phyloP scores from a whole-genome alignment of 2,113 vertebrate genomes.

The Gallinago media region DNA sequence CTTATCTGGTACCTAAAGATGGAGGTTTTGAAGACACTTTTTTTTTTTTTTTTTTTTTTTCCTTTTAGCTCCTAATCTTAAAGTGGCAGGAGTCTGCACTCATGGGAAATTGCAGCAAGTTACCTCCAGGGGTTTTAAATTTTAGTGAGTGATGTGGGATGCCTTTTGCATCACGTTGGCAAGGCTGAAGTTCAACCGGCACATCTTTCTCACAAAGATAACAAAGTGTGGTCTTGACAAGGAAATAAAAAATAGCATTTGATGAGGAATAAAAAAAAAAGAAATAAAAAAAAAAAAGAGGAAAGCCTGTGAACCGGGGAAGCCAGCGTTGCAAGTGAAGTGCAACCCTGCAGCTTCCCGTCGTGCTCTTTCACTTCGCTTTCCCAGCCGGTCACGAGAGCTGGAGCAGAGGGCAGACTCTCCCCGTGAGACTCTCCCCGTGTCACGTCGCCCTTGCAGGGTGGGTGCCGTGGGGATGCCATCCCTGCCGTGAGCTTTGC shows the following conservation, averaged over 20 bases:
- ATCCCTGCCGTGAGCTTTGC: fast-evolving
- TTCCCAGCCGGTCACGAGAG: constrained; percentile 37
- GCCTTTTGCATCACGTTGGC: not conserved
- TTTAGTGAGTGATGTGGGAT: not conserved
- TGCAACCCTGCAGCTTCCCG: constrained; percentile 1
- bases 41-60: not conserved
- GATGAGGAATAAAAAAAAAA: not conserved
- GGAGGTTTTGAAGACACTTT: not conserved
- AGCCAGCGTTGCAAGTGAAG: not conserved
- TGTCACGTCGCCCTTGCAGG: not conserved
- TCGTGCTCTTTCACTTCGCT: constrained; percentile 43
- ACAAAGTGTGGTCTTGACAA: not conserved
- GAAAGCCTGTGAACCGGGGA: not conserved
- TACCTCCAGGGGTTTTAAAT: not conserved
- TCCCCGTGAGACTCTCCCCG: fast-evolving
- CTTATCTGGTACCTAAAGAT: constrained; percentile 28
- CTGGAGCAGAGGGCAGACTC: not conserved
- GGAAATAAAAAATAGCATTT: not conserved
- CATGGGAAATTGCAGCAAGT: not conserved
- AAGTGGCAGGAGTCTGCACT: not conserved
- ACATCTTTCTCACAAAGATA: not conserved
- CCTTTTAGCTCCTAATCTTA: not conserved
- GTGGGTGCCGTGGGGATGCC: not conserved
- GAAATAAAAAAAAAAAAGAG: not conserved
- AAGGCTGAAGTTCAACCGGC: not conserved